phyloP scores from a whole-genome alignment of 2,797 vertebrate species.

The Diceros bicornis region DNA sequence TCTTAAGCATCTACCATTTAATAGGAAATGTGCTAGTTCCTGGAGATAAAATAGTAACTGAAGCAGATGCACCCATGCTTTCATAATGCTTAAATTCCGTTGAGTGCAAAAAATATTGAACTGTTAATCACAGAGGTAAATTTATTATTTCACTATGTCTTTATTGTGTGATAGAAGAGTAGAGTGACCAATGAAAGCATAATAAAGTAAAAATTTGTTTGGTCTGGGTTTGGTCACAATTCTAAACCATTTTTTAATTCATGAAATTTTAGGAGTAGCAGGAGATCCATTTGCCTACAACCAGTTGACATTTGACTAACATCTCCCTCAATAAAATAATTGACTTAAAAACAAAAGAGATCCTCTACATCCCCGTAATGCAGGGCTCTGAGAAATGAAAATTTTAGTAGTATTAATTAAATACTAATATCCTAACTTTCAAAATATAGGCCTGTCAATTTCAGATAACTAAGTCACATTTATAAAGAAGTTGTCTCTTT shows the following conservation, averaged over 20 bases:
- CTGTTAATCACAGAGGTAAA: not conserved
- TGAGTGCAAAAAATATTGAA: not conserved
- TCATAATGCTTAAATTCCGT: not conserved
- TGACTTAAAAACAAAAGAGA: not conserved
- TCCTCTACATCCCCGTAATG: not conserved
- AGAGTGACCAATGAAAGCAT: not conserved
- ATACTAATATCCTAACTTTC: not conserved
- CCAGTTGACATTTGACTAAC: not conserved
- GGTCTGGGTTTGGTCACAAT: not conserved
- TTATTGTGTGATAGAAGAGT: not conserved
- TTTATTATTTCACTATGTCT: not conserved
- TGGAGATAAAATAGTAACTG: not conserved
- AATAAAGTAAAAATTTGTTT: not conserved
- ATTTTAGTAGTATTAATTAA: too few species aligned
- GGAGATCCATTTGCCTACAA: not conserved
- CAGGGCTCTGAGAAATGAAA: not conserved
- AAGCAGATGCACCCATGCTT: not conserved
- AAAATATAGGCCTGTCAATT: not conserved
- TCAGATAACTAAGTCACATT: not conserved
- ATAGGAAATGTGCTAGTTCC: not conserved
- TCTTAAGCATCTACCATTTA: not conserved
- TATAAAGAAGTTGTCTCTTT: not conserved
- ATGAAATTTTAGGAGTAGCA: not conserved
- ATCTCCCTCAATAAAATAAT: slow-evolving; percentile 2
- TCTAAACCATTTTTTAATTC: not conserved